Base-by-base conservation (phyloP, 2,797 vertebrate genomes). In the Ptychobarbus kaznakovi region DNA sequence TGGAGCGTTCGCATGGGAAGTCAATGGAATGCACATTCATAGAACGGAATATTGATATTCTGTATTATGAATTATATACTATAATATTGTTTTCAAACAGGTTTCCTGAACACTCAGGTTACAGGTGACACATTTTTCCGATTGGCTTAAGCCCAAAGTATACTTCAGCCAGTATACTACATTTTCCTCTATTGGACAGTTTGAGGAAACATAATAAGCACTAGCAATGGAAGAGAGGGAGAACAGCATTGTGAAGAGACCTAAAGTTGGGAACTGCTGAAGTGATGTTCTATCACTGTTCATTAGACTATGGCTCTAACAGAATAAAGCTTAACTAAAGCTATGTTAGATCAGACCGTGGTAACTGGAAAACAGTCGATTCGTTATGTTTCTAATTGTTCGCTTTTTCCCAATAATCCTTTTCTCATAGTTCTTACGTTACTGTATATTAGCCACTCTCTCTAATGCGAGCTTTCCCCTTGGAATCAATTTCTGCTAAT, bases 381-480 rank as follows among this genome's bases (percentile, higher is more conserved):
- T 56, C 20, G 8, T 6, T 16, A 35, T 61, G 51, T 42, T 40
- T 58, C 3, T 38, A 76, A 32, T 77, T 10, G 46, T 65, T 69
- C 5, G 0, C 18, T 3, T 49, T 44, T 42, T 70, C 32, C n/a
- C 44, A 77, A 2, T 4, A 58, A 69, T 11, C 38, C 11, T 22
- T 61, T 35, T 11, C n/a, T 73, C 35, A 13, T 44, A 61, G 10
- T 9, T n/a, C 4, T 42, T 51, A 16, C 12, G 0, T n/a, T 80
- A n/a, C n/a, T n/a, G n/a, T n/a, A 25, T 22, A 25, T 53, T 44
- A 66, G 56, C 72, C 70, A 2, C 49, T n/a, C 46, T 70, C 35
- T 44, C 79, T 86, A 28, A 86, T 70, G 66, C 13, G 13, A 69
- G 28, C 65, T 80, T 80, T 61, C 40, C 10, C 49, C 11, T 25